A percentile compares a stretch with the other conserved stretches of the same genome.
phyloP scores from a whole-genome alignment of 2,113 vertebrate genomes.

The Pollachius pollachius region DNA sequence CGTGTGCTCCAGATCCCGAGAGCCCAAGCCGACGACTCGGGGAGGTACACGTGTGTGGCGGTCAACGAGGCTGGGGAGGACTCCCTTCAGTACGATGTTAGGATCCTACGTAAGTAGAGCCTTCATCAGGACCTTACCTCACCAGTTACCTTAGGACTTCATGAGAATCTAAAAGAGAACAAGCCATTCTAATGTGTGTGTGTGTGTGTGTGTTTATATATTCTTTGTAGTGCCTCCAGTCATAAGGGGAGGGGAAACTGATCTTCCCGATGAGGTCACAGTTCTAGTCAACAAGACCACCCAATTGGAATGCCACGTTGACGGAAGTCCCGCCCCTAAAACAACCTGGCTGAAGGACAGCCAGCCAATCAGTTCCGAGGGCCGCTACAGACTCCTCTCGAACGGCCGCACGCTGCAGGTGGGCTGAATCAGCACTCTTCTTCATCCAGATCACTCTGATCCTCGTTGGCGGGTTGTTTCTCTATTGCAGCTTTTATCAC shows the following conservation, averaged over 20 bases:
- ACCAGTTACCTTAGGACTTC: too few species aligned
- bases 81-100: conserved; percentile 89
- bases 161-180: not conserved
- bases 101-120: conserved; percentile 82
- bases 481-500: not conserved
- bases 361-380: conserved; percentile 66
- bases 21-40: conserved; percentile 80
- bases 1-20: conserved; percentile 87
- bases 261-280: conserved; percentile 82
- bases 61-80: conserved; percentile 94
- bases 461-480: not conserved
- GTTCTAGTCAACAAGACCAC: conserved; percentile 77
- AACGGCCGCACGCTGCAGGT: conserved; percentile 86
- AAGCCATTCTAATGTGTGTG: not conserved
- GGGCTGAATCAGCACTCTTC: conserved; percentile 22
- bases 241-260: conserved; percentile 73
- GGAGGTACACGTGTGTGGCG: conserved; percentile 87
- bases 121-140: not conserved
- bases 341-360: conserved; percentile 89
- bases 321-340: conserved; percentile 82
- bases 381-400: conserved; percentile 72
- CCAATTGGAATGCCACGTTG: conserved; percentile 79
- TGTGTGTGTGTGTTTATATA: conserved; percentile 9
- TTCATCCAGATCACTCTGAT: not conserved
- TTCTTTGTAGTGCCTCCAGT: conserved; percentile 83